Base-by-base conservation (phyloP, 1,140 invertebrate species). In the Cyclargus thomasi region DNA sequence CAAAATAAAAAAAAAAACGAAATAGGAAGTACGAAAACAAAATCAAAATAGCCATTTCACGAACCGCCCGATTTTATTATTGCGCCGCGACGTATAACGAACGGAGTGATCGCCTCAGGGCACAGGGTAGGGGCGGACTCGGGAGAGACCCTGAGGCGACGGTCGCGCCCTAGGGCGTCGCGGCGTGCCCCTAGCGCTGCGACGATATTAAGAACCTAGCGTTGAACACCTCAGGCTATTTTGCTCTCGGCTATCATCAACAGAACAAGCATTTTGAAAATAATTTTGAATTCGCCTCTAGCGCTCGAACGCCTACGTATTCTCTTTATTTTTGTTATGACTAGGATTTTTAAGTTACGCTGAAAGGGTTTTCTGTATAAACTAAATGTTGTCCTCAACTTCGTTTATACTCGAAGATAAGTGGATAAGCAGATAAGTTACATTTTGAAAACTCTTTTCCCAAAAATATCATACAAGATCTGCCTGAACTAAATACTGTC, bases 221-320 rank as follows among this genome's bases (percentile, higher is more conserved):
- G 68, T 70, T 77, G 72, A 71, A 70, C 68, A 73, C 81, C 77
- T 70, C 71, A 57, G 73, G 78, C 81, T 62, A 72, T 68, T 70
- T 72, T 47, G 59, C 78, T 69, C 62, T 62, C 68, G 76, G 81
- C 77, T 63, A 70, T 82, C 80, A 80, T 83, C 81, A 76, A 74
- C 78, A 79, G 78, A 82, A 85, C 78, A 85, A 83, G 81, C 78
- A 82, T 82, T 83, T 82, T 71, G 81, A 82, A 81, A 85, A 85
- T 83, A 81, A 85, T 85, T 83, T 78, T 70, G 80, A 79, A 78
- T 77, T 39, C 67, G 76, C 81, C 79, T 69, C 64, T 29, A 76
- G 79, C 80, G 21, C 53, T 57, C n/a, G 11, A 65, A 29, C 53
- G 59, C 64, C 39, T 53, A 65, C 64, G 47, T 55, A 53, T 22